Evolutionary conservation across 2,888 invertebrate genomes (phyloP).

Genomic region (Scaptomyza polygonia): DNA sequence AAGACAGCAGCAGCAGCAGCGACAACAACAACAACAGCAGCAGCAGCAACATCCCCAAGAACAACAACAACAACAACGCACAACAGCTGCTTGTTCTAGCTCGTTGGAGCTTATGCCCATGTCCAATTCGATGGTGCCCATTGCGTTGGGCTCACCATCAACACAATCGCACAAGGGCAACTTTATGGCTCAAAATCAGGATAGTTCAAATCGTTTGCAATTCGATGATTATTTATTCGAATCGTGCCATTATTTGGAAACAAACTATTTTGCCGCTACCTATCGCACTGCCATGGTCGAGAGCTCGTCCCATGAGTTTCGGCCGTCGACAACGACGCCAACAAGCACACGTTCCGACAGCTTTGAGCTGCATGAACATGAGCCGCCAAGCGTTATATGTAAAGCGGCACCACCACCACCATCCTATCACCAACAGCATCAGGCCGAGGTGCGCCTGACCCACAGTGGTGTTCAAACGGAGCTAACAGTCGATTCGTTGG

Average conservation of each 20-base stretch:
- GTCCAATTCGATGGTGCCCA: conserved; percentile 53
- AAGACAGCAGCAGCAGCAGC: conserved; percentile 75
- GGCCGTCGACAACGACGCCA: conserved; percentile 82
- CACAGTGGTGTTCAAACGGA: conserved; percentile 83
- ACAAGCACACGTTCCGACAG: conserved; percentile 73
- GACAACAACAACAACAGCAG: conserved; percentile 47
- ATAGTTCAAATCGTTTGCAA: conserved; percentile 70
- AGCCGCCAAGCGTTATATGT: conserved; percentile 80
- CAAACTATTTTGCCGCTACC: conserved; percentile 84
- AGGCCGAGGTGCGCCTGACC: conserved; percentile 78
- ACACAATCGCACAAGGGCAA: conserved; percentile 80
- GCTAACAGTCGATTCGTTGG: conserved; percentile 78
- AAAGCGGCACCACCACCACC: conserved; percentile 73
- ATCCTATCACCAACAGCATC: conserved; percentile 46
- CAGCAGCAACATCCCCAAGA: conserved; percentile 33
- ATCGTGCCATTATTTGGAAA: conserved; percentile 84
- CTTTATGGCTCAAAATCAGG: conserved; percentile 53
- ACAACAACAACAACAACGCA: conserved; percentile 41
- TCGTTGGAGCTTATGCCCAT: conserved; percentile 79
- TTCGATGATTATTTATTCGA: conserved; percentile 83
- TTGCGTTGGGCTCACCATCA: conserved; percentile 70
- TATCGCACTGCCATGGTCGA: conserved; percentile 84
- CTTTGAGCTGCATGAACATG: conserved; percentile 79
- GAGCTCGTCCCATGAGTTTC: conserved; percentile 83
- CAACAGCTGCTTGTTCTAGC: conserved; percentile 77